Conservation (phyloP, 2,888 invertebrate species). For the Megastigmus dorsalis region DNA sequence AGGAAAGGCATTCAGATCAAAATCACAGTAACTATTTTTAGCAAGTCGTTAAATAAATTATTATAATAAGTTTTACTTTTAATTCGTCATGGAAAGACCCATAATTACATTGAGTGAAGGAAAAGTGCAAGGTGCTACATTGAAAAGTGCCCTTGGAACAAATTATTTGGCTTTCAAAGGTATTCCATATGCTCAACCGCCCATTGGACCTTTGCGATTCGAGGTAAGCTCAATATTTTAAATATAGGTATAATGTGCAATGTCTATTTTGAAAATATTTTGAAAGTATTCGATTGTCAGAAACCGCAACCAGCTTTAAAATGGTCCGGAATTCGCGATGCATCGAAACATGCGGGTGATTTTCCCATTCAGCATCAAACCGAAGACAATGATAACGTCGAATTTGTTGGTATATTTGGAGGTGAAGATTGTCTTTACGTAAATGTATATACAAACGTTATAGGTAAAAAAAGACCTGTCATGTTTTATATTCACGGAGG, state of each 20-base stretch:
- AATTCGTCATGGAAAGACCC: slow-evolving; percentile 58
- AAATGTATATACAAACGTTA: too few species aligned
- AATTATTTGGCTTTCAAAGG: slow-evolving; percentile 68
- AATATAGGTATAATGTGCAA: neutral
- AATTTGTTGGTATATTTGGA: too few species aligned
- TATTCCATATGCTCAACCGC: slow-evolving; percentile 72
- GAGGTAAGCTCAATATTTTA: slow-evolving; percentile 66
- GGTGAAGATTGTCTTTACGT: too few species aligned
- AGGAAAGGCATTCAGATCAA: too few species aligned
- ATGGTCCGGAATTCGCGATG: slow-evolving; percentile 58
- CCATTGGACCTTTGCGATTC: slow-evolving; percentile 71
- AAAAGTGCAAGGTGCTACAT: slow-evolving; percentile 63
- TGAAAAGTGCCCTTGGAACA: slow-evolving; percentile 60
- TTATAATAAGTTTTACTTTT: too few species aligned
- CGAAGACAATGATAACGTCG: too few species aligned
- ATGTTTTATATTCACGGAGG: too few species aligned
- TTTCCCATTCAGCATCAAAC: slow-evolving; percentile 12
- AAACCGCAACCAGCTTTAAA: slow-evolving; percentile 56
- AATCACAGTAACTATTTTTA: too few species aligned
- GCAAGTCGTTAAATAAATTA: too few species aligned
- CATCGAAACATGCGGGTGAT: slow-evolving; percentile 3
- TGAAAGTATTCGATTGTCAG: slow-evolving; percentile 26
- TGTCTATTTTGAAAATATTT: neutral
- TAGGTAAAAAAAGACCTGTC: too few species aligned
- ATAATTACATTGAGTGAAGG: slow-evolving; percentile 67